Base-by-base conservation (phyloP, 2,888 invertebrate genomes). In the Phytoseiulus persimilis region DNA sequence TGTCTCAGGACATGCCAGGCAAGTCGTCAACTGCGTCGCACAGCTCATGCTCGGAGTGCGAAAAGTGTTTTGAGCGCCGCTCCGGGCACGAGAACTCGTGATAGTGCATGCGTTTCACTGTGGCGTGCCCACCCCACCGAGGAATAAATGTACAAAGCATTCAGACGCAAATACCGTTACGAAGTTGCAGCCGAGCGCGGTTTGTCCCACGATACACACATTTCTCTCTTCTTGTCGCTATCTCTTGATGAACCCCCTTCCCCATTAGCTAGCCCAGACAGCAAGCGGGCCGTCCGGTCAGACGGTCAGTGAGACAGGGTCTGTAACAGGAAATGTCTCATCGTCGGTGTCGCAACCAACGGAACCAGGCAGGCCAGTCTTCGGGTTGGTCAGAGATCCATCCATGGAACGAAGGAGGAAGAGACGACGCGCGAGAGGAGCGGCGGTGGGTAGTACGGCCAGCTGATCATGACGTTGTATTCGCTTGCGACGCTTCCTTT, bases 321-420 rank as follows among this genome's bases (percentile, higher is more conserved):
- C 65, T 65, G 65, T 65, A 65, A 65, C 65, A 65, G 65, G 65
- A 65, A 65, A 65, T 65, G 65, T 65, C 65, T 65, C 65, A 65
- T 65, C 65, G 65, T 65, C 65, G 65, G 65, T 65, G 65, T 23
- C 65, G 65, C 65, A 65, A 28, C 1, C 65, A 65, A 65, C 65
- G 23, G 18, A 65, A 28, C 39, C 65, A 65, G 65, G 28, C 9
- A 65, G 65, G 39, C 5, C 18, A 28, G 23, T 46, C 46, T 14
- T 14, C 14, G 14, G 46, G 9, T 65, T 28, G 65, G 65, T 65
- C 65, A 65, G 65, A 65, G 11, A 28, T 65, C 65, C 65, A 65
- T 28, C 65, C 65, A 23, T 14, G 65, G 18, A 65, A 65, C 65
- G 65, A 65, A 23, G 65, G 65, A 65, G 28, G 65, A 65, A 28